Evolutionary conservation across 2,113 vertebrate genomes (phyloP).

Genomic region (crab-eating macaque (Macaca fascicularis)): DNA sequence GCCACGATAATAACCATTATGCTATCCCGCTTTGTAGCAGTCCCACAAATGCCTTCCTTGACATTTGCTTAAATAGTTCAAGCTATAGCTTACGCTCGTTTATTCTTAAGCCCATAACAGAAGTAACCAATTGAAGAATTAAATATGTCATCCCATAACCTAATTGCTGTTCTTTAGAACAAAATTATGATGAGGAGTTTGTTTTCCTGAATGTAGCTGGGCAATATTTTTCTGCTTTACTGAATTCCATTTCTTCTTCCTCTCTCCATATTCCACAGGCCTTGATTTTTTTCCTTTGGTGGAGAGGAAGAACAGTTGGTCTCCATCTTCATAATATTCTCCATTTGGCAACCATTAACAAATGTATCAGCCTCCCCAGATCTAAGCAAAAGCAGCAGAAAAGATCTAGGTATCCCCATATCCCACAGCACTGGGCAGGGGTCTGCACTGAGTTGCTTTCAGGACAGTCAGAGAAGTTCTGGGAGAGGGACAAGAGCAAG

Average conservation of each 20-base stretch:
- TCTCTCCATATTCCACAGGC: neutral
- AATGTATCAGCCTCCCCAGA: neutral
- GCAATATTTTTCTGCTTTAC: neutral
- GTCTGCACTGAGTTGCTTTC: neutral
- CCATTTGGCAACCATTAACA: neutral
- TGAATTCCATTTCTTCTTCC: neutral
- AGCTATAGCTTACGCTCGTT: conserved; percentile 46
- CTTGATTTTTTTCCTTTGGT: neutral
- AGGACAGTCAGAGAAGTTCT: neutral
- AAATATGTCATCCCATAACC: conserved; percentile 54
- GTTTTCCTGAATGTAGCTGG: neutral
- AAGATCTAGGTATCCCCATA: neutral
- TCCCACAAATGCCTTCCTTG: conserved; percentile 21
- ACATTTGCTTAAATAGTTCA: conserved; percentile 59
- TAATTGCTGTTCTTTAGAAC: conserved; percentile 29
- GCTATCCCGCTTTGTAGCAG: neutral
- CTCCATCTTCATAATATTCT: neutral
- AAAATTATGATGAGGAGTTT: conserved; percentile 27
- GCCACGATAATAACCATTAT: neutral
- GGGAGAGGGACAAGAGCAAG: neutral
- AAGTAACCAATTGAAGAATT: conserved; percentile 46
- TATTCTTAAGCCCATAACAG: conserved; percentile 38
- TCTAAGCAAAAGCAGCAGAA: neutral
- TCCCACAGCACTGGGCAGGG: neutral
- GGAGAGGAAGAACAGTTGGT: neutral